Evolutionary conservation across 2,113 vertebrate genomes (phyloP).

Genomic region (Speoplatyrhinus poulsoni): DNA sequence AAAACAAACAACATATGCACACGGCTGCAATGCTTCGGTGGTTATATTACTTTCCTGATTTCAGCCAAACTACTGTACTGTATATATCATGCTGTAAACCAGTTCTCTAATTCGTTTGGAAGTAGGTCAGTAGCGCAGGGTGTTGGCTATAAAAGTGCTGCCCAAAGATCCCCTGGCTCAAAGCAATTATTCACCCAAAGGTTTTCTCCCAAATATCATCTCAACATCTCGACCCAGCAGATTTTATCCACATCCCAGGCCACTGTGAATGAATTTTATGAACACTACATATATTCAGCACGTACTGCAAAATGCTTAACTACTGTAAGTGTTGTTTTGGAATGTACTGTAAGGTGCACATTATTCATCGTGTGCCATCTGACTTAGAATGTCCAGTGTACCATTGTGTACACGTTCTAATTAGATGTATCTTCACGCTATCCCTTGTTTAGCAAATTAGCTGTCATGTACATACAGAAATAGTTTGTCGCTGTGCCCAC

Average conservation of each 20-base stretch:
- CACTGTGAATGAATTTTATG: conserved; percentile 2
- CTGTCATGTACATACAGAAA: no score
- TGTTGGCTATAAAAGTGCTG: conserved; percentile 55
- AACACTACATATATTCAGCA: no score
- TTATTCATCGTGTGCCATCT: no score
- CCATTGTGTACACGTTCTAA: no score
- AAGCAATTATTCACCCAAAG: conserved; percentile 56
- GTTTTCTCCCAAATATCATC: conserved; percentile 27
- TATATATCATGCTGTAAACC: conserved; percentile 9
- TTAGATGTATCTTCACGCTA: no score
- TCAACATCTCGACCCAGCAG: conserved; percentile 31
- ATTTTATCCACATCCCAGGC: conserved; percentile 7
- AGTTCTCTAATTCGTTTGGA: conserved; percentile 70
- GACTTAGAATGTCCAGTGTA: no score
- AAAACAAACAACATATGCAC: neutral
- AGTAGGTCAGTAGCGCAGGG: conserved; percentile 67
- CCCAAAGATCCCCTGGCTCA: conserved; percentile 49
- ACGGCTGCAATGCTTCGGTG: conserved; percentile 25
- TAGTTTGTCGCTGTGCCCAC: no score
- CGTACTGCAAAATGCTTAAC: no score
- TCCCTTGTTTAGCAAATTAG: no score
- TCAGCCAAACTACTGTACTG: conserved; percentile 9
- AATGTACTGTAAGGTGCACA: no score
- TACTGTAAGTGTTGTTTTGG: no score
- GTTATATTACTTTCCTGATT: conserved; percentile 28